Evolutionary conservation across 2,888 invertebrate species (phyloP).

Genomic region (Ephialtes manifestator): DNA sequence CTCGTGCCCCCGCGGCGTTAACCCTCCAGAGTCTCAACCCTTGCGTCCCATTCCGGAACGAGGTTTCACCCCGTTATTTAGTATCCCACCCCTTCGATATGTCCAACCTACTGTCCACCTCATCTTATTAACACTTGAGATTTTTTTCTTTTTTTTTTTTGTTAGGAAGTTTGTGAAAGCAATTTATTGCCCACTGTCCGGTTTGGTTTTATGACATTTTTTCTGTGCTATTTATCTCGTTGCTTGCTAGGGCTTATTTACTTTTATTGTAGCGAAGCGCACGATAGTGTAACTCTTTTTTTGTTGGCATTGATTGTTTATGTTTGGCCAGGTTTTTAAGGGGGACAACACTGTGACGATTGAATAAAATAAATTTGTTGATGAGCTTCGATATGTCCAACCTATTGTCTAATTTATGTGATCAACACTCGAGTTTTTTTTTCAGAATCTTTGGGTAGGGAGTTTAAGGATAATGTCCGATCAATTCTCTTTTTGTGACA

Average conservation of each 20-base stretch:
- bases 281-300: background rate
- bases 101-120: slow-evolving; percentile 13
- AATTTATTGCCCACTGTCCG: slow-evolving; percentile 13
- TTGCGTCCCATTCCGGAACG: slow-evolving; percentile 46
- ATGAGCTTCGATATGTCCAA: too few relatives aligned
- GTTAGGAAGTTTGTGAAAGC: background rate
- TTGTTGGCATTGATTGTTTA: background rate
- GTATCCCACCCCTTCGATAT: background rate
- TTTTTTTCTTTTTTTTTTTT: slow-evolving; percentile 32
- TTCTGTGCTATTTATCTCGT: too few relatives aligned
- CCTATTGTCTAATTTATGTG: too few relatives aligned
- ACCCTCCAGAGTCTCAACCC: slow-evolving; percentile 53
- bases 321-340: background rate
- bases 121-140: slow-evolving; percentile 45
- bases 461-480: too few relatives aligned
- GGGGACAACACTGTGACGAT: too few relatives aligned
- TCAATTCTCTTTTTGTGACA: too few relatives aligned
- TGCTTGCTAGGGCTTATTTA: background rate
- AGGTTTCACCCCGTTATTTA: slow-evolving; percentile 43
- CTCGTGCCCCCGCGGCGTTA: slow-evolving; percentile 29
- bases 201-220: slow-evolving; percentile 5
- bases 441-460: too few relatives aligned
- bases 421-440: too few relatives aligned
- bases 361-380: too few relatives aligned
- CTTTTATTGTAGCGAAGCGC: background rate